phyloP scores from a whole-genome alignment of 1,140 invertebrate genomes.

The Phymorhynchus buccinoides region DNA sequence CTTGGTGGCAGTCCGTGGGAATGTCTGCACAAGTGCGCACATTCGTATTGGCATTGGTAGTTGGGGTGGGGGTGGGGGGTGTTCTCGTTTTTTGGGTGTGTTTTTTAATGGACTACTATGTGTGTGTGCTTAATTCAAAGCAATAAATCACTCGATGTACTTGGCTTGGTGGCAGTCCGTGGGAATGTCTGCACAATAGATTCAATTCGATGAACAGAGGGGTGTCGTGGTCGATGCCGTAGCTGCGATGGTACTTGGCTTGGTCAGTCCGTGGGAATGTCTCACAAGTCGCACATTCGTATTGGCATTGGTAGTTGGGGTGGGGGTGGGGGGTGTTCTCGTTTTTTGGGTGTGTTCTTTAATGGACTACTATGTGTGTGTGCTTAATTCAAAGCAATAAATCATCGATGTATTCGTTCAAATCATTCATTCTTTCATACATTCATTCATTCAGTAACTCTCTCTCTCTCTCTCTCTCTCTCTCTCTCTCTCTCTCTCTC shows the following conservation, averaged over 20 bases:
- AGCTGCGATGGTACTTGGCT: neutral
- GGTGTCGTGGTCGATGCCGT: neutral
- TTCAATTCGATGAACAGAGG: neutral
- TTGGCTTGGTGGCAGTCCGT: neutral
- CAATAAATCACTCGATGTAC: neutral
- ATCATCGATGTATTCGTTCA: neutral
- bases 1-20: neutral
- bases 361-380: too few relatives aligned
- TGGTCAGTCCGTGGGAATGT: slow-evolving; percentile 13
- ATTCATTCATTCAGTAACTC: neutral
- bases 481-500: too few relatives aligned
- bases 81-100: too few relatives aligned
- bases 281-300: neutral
- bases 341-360: too few relatives aligned
- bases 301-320: neutral
- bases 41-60: neutral
- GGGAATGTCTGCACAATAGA: neutral
- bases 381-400: neutral
- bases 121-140: neutral
- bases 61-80: neutral
- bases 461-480: neutral
- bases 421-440: neutral
- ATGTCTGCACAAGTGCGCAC: neutral
- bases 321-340: too few relatives aligned
- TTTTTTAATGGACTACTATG: too few relatives aligned